Conservation (phyloP, 2,888 invertebrate species). For the Emesis russula region DNA sequence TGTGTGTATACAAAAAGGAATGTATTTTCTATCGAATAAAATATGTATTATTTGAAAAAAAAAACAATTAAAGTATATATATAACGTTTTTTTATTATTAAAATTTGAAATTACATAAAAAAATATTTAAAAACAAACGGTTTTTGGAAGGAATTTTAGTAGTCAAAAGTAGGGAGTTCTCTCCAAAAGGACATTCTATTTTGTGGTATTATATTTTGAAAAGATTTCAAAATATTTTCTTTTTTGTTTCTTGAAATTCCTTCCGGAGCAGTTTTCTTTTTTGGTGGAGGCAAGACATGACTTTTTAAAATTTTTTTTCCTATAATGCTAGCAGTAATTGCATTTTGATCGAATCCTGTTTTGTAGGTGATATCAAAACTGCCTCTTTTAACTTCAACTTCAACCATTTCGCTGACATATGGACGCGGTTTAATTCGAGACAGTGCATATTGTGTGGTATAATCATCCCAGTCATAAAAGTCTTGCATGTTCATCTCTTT, state of each 20-base stretch:
- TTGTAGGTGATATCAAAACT: conserved; percentile 57
- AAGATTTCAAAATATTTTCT: conserved; percentile 53
- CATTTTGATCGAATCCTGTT: conserved; percentile 63
- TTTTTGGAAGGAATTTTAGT: conserved; percentile 15
- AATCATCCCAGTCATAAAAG: conserved; percentile 65
- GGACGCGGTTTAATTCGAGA: conserved; percentile 65
- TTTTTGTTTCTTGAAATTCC: conserved; percentile 44
- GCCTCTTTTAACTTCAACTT: conserved; percentile 65
- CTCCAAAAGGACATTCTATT: conserved; percentile 61
- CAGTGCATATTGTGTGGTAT: conserved; percentile 61
- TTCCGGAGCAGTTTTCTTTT: conserved; percentile 15
- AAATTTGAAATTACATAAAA: background rate
- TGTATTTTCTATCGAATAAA: conserved; percentile 50
- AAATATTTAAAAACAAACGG: conserved; percentile 15
- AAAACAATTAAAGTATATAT: background rate
- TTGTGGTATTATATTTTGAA: conserved; percentile 52
- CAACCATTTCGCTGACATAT: conserved; percentile 62
- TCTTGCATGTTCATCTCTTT: conserved; percentile 61
- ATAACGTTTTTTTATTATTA: conserved; percentile 11
- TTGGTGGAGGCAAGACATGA: conserved; percentile 39
- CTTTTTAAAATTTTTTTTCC: conserved; percentile 61
- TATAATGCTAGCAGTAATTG: conserved; percentile 64
- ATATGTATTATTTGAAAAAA: conserved; percentile 49
- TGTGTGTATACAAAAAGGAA: conserved; percentile 52
- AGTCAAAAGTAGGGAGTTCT: conserved; percentile 51